Conservation (phyloP, 2,797 vertebrate genomes). For the Enteromius anoplus region DNA sequence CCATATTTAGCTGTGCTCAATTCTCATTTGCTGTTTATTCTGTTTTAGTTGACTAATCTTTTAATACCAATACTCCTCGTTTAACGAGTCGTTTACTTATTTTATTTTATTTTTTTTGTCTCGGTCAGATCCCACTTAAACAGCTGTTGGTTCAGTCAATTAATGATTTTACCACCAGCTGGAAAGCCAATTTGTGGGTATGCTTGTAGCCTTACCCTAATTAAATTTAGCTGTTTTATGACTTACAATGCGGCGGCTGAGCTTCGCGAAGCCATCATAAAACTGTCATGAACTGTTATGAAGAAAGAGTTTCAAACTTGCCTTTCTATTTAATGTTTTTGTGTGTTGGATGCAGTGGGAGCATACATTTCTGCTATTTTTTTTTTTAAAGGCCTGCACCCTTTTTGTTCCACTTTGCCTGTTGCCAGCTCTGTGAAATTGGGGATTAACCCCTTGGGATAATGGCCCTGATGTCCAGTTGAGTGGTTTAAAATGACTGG, state of each 20-base stretch:
- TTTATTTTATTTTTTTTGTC: slow-evolving; percentile 1
- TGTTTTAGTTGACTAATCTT: slow-evolving; percentile 33
- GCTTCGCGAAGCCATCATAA: slow-evolving; percentile 10
- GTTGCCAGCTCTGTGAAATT: slow-evolving; percentile 76
- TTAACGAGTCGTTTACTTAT: slow-evolving; percentile 33
- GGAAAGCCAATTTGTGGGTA: slow-evolving; percentile 22
- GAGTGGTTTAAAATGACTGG: slow-evolving; percentile 81
- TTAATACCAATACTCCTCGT: slow-evolving; percentile 28
- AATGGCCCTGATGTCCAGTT: slow-evolving; percentile 80
- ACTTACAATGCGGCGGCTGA: slow-evolving; percentile 10
- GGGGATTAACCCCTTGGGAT: slow-evolving; percentile 80
- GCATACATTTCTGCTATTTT: background rate
- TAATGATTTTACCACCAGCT: slow-evolving; percentile 37
- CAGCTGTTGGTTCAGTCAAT: slow-evolving; percentile 32
- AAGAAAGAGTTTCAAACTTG: slow-evolving; percentile 2
- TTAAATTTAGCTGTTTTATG: slow-evolving; percentile 25
- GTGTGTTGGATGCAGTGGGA: background rate
- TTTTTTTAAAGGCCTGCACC: background rate
- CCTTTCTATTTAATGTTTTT: background rate
- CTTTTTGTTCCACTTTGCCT: slow-evolving; percentile 70
- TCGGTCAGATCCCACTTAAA: slow-evolving; percentile 14
- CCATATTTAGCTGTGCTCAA: background rate
- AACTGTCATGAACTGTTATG: background rate
- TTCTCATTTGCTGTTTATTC: slow-evolving; percentile 25
- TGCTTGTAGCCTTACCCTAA: slow-evolving; percentile 24